Evolutionary conservation across 2,113 vertebrate genomes (phyloP).

Genomic region (human): DNA sequence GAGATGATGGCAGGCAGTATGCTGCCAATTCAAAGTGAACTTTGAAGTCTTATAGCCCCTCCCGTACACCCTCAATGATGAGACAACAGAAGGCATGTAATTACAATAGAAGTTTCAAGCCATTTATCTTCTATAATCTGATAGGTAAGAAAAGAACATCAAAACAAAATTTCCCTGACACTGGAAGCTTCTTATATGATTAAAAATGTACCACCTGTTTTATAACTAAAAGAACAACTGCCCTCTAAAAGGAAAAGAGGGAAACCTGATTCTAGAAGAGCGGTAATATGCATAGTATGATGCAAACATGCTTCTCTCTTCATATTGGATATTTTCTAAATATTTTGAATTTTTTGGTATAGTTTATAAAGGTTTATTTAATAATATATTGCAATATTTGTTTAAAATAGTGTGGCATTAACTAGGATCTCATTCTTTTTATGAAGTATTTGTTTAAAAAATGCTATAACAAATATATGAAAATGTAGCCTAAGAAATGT

Average conservation of each 20-base stretch:
- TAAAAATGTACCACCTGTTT: slow-evolving; percentile 85
- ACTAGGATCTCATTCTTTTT: background rate
- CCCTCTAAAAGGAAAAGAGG: slow-evolving; percentile 75
- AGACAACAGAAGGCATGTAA: slow-evolving; percentile 84
- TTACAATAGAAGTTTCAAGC: slow-evolving; percentile 80
- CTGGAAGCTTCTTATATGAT: slow-evolving; percentile 86
- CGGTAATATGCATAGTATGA: slow-evolving; percentile 73
- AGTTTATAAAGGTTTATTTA: slow-evolving; percentile 13
- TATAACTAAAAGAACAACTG: slow-evolving; percentile 70
- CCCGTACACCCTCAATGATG: slow-evolving; percentile 29
- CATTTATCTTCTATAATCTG: slow-evolving; percentile 85
- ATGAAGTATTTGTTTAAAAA: slow-evolving; percentile 33
- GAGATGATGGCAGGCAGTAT: slow-evolving; percentile 84
- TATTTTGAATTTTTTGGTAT: background rate
- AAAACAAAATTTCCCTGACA: slow-evolving; percentile 82
- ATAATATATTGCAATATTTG: background rate
- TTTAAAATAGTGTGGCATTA: background rate
- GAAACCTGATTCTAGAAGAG: slow-evolving; percentile 82
- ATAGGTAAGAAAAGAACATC: slow-evolving; percentile 87
- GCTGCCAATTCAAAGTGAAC: slow-evolving; percentile 83
- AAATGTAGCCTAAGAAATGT: background rate
- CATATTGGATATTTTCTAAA: slow-evolving; percentile 25
- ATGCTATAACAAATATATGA: background rate
- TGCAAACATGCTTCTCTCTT: slow-evolving; percentile 76
- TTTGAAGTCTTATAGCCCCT: slow-evolving; percentile 62